Base-by-base conservation (phyloP, 1,140 invertebrate genomes). In the Achatina immaculata region DNA sequence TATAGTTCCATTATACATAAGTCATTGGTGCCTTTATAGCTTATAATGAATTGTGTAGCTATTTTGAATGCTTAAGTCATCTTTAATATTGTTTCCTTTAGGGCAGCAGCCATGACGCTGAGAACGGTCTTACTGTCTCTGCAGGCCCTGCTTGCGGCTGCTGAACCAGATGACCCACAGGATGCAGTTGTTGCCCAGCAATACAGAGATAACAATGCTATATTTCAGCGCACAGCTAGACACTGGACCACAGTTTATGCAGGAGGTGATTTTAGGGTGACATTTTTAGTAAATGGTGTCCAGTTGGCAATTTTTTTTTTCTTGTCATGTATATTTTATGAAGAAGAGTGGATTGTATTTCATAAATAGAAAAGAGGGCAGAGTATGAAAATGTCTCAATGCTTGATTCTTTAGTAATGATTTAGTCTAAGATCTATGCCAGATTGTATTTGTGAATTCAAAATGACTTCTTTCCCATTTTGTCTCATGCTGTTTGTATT, bases 91-190 rank as follows among this genome's bases (percentile, higher is more conserved):
- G n/a, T 4, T 55, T n/a, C 58, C 80, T 84, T 43, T 83, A 93
- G 96, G 98, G 98, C 99, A 83, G 99, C 99, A 77, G 98, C 98
- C 16, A 97, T 99, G 95, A 99, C 98, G 0, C 92, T 99, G 81
- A 93, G 98, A 78, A 99, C 98, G 48, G 98, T 99, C 48, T 92
- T 99, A 74, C 91, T 99, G 4, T 98, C 97, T 0, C 92, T 99
- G 73, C 97, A 99, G 94, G 93, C 97, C 0, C 91, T 99, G 77
- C 91, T 99, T 82, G 95, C 96, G 69, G 95, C 96, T 73, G 96
- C 98, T 7, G 97, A 99, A 91, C 97, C 98, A 16, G 96, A 98
- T 93, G 97, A 98, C 93, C 97, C 97, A 28, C 97, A 92, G 78
- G 91, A 92, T 86, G 91, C 91, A 58, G 97, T 99, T n/a, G 98